Evolutionary conservation across 1,140 invertebrate genomes (phyloP).

Genomic region (Drosophila sucinea): DNA sequence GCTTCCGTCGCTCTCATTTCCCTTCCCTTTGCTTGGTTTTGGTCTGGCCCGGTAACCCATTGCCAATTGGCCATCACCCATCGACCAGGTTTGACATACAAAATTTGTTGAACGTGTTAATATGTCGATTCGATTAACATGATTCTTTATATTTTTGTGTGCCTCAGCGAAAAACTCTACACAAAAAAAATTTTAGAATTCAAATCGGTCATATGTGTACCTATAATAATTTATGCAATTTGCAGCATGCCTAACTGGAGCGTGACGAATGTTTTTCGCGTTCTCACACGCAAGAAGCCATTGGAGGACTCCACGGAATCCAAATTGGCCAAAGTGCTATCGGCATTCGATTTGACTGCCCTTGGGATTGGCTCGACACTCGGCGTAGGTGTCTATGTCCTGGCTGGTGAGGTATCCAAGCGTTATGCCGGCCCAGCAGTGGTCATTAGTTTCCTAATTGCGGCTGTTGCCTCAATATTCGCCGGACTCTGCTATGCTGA

Average conservation of each 20-base stretch:
- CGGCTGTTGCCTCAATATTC: conserved; percentile 93
- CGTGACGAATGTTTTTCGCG: conserved; percentile 65
- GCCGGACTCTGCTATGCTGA: conserved; percentile 95
- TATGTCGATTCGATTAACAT: conserved; percentile 70
- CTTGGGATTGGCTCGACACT: conserved; percentile 94
- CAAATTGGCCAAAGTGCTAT: conserved; percentile 90
- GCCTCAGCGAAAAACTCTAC: conserved; percentile 46
- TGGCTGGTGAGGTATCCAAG: conserved; percentile 94
- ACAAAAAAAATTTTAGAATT: background rate
- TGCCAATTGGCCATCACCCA: background rate
- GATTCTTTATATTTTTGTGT: conserved; percentile 39
- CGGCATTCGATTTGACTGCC: conserved; percentile 90
- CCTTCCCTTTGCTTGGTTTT: background rate
- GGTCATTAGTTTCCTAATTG: conserved; percentile 93
- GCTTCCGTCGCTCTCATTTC: background rate
- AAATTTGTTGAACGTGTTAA: conserved; percentile 63
- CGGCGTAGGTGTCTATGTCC: conserved; percentile 96
- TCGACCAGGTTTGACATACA: conserved; percentile 19
- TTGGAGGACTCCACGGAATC: conserved; percentile 83
- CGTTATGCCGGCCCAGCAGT: conserved; percentile 93
- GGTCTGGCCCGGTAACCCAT: background rate
- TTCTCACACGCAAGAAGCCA: conserved; percentile 74
- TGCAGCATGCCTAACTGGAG: conserved; percentile 73
- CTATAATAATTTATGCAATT: conserved; percentile 20
- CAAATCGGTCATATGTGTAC: conserved; percentile 14